These are phyloP conservation scores for Zaprionus vittiger DNA, from an alignment of 1,140 invertebrate genomes.

Conservation along the genomic window DNA sequence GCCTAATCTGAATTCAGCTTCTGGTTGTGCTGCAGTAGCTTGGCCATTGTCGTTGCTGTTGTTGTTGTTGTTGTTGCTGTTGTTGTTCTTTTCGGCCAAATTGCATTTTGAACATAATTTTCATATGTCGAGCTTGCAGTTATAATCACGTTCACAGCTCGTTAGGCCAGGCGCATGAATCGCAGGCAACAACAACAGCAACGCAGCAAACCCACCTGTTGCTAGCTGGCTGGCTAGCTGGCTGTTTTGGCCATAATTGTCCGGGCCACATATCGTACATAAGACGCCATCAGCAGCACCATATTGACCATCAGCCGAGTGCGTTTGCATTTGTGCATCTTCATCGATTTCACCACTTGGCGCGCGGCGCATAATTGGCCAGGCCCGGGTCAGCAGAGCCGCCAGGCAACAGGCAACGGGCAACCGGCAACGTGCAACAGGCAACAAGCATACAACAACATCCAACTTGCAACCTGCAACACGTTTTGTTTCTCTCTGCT, in stretches of 20 bases:
- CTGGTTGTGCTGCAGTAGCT: constrained; percentile 37
- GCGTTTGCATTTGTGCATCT: constrained; percentile 82
- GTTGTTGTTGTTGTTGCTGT: constrained; percentile 10
- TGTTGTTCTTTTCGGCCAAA: constrained; percentile 50
- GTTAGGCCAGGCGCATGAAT: constrained; percentile 64
- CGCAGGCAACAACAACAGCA: constrained; percentile 40
- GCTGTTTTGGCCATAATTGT: constrained; percentile 74
- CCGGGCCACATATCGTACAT: constrained; percentile 67
- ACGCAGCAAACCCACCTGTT: constrained; percentile 26
- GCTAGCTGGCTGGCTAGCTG: constrained; percentile 25
- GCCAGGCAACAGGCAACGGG: constrained; percentile 31
- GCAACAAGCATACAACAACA: constrained; percentile 16
- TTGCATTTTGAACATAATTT: constrained; percentile 81
- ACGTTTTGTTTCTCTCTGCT: constrained; percentile 33
- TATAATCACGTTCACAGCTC: constrained; percentile 82
- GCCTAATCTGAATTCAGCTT: constrained; percentile 64
- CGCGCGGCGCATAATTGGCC: constrained; percentile 78
- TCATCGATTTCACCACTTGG: constrained; percentile 82
- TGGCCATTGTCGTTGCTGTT: constrained; percentile 66
- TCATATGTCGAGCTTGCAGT: constrained; percentile 77
- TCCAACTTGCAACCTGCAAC: constrained; percentile 21
- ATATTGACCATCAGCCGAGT: constrained; percentile 80
- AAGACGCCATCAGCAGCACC: constrained; percentile 55
- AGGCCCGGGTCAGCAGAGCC: constrained; percentile 56
- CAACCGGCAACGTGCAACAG: constrained; percentile 22